Conservation (phyloP, 1,140 invertebrate species). For the Lordiphosa collinella region DNA sequence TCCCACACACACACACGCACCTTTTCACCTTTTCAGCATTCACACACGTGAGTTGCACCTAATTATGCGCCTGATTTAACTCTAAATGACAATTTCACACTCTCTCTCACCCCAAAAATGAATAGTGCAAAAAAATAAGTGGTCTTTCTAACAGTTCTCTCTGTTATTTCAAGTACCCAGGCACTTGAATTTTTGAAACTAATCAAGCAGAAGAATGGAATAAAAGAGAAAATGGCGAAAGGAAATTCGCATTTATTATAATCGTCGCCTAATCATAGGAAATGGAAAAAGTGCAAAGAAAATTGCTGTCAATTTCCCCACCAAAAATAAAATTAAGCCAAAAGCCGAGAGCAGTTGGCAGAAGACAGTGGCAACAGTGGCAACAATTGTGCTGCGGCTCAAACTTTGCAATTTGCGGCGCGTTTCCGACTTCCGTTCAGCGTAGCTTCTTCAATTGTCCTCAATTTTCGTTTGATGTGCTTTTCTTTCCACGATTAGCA, state of each 20-base stretch:
- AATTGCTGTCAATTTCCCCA: slow-evolving; percentile 66
- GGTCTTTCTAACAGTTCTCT: slow-evolving; percentile 11
- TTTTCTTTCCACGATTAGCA: slow-evolving; percentile 56
- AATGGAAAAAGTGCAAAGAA: slow-evolving; percentile 75
- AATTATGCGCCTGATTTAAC: slow-evolving; percentile 77
- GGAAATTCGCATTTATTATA: slow-evolving; percentile 78
- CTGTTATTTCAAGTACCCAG: slow-evolving; percentile 62
- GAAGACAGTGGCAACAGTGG: slow-evolving; percentile 5
- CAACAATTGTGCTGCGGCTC: slow-evolving; percentile 40
- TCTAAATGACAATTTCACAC: slow-evolving; percentile 65
- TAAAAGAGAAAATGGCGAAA: slow-evolving; percentile 69
- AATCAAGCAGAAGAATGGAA: slow-evolving; percentile 37
- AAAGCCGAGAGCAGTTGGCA: slow-evolving; percentile 2
- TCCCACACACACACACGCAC: slow-evolving; percentile 17
- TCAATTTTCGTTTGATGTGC: slow-evolving; percentile 72
- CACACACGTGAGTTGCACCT: slow-evolving; percentile 28
- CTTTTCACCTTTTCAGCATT: slow-evolving; percentile 33
- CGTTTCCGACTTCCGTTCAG: slow-evolving; percentile 69
- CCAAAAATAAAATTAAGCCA: slow-evolving; percentile 66
- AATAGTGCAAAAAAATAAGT: neutral
- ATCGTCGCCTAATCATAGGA: slow-evolving; percentile 44
- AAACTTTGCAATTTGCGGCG: slow-evolving; percentile 78
- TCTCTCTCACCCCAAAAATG: slow-evolving; percentile 2
- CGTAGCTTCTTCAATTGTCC: slow-evolving; percentile 55
- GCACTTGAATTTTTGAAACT: slow-evolving; percentile 65